phyloP scores from a whole-genome alignment of 1,140 invertebrate species.

The Scylla paramamosain region DNA sequence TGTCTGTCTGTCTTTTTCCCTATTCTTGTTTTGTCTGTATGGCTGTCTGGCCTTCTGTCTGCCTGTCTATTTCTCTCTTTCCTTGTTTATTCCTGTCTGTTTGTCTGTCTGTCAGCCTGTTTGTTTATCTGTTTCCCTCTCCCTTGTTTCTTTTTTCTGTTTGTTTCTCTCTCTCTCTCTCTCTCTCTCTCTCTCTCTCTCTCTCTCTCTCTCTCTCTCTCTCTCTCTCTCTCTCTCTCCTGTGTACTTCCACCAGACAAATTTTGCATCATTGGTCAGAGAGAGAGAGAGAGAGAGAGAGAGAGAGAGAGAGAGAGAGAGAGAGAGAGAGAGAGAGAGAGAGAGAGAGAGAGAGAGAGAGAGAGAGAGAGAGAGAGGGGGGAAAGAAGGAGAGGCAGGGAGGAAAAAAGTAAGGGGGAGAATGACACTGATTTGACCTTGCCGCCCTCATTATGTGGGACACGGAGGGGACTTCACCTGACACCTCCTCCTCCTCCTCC shows the following conservation, averaged over 20 bases:
- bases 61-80: too few relatives aligned
- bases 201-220: too few relatives aligned
- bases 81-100: too few relatives aligned
- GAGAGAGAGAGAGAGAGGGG: too few relatives aligned
- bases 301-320: not conserved
- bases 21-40: too few relatives aligned
- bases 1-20: not conserved
- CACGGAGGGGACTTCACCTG: not conserved
- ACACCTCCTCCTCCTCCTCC: not conserved
- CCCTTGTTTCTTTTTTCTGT: not conserved
- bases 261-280: too few relatives aligned
- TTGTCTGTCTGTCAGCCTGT: too few relatives aligned
- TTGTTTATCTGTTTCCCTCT: too few relatives aligned
- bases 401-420: not conserved
- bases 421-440: not conserved
- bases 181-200: not conserved
- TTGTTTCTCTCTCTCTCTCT: not conserved
- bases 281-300: conserved; percentile 26
- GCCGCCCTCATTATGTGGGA: not conserved
- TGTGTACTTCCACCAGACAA: too few relatives aligned
- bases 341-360: not conserved
- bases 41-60: too few relatives aligned
- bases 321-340: not conserved
- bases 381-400: too few relatives aligned
- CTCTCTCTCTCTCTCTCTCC: not conserved